Base-by-base conservation (phyloP, 2,888 invertebrate species). In the Agrypnus murinus region DNA sequence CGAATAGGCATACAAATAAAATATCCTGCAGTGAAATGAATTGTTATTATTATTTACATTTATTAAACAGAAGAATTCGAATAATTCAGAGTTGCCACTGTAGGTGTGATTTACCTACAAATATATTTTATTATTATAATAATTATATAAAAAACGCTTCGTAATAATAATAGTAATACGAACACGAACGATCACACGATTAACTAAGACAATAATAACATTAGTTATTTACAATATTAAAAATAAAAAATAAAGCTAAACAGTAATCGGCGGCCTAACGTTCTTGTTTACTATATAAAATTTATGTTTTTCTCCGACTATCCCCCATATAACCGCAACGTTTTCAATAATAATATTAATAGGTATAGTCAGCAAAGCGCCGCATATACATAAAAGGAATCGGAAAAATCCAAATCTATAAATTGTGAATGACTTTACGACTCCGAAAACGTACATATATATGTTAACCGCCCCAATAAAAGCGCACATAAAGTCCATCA, bases 391-490 rank as follows among this genome's bases (percentile, higher is more conserved):
- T 66, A 95, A 86, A 69, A 92, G 81, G 83, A 96, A 95, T 83
- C 92, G 91, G 43, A 92, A 81, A 71, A 94, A 86, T 9, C 97
- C 97, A 84, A 95, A 93, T 80, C 96, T 91, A 85, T 95, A 93
- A 36, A 96, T 87, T 17, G 96, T 95, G 83, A 98, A 98, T 65
- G 97, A 97, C 85, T 97, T 98, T 62, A 97, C 90, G n/a, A 97
- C 97, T 74, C 98, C 98, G 86, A 97, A 98, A 73, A 98, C 91
- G 85, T 98, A 98, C 97, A 98, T 98, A 85, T 98, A 98, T 82
- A 97, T 94, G 85, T 95, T 97, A 68, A 97, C 94, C 71, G 95
- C 97, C 74, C 94, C 97, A 79, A 96, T 94, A 83, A 97, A 97
- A 65, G 95, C 94, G 86, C 96, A 95, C 31, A 95, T 82, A 79